phyloP scores from a whole-genome alignment of 1,140 invertebrate genomes.

The Drosophila ficusphila region DNA sequence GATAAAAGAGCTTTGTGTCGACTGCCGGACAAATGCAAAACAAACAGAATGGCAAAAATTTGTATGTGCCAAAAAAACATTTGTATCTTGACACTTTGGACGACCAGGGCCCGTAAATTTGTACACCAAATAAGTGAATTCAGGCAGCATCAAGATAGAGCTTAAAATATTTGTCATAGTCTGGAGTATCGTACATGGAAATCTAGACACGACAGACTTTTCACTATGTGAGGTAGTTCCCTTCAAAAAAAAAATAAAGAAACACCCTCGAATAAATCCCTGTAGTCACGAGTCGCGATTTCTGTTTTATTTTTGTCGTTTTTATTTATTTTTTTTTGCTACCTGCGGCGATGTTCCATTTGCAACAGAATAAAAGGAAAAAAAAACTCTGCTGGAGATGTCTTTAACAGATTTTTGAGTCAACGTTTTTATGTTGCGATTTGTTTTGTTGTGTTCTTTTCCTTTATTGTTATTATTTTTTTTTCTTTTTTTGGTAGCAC shows the following conservation, averaged over 20 bases:
- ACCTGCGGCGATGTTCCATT: constrained; percentile 59
- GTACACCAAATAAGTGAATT: constrained; percentile 42
- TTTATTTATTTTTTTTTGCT: background rate
- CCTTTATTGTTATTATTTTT: constrained; percentile 1
- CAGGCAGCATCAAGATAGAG: constrained; percentile 38
- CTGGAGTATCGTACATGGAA: constrained; percentile 19
- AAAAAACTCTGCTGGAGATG: constrained; percentile 57
- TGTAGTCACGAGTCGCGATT: constrained; percentile 15
- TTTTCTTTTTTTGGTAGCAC: constrained; percentile 41
- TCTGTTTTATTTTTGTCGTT: background rate
- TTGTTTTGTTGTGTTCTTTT: constrained; percentile 30
- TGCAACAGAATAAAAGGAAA: constrained; percentile 33
- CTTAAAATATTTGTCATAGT: constrained; percentile 42
- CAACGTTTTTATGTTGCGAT: constrained; percentile 32
- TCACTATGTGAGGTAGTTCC: constrained; percentile 11
- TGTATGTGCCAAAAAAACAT: constrained; percentile 6
- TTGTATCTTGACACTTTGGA: constrained; percentile 21
- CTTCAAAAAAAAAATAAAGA: no score
- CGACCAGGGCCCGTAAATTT: constrained; percentile 20
- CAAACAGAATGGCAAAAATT: background rate
- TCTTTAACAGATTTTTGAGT: constrained; percentile 66
- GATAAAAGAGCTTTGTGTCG: constrained; percentile 20
- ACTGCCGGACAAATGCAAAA: constrained; percentile 1
- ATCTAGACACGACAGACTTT: constrained; percentile 28
- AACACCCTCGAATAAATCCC: constrained; percentile 2